A percentile compares a stretch with the other conserved stretches of the same genome.
These are phyloP conservation scores for Papilio gigon DNA, from an alignment of 2,888 invertebrate species.

Conservation along the genomic window DNA sequence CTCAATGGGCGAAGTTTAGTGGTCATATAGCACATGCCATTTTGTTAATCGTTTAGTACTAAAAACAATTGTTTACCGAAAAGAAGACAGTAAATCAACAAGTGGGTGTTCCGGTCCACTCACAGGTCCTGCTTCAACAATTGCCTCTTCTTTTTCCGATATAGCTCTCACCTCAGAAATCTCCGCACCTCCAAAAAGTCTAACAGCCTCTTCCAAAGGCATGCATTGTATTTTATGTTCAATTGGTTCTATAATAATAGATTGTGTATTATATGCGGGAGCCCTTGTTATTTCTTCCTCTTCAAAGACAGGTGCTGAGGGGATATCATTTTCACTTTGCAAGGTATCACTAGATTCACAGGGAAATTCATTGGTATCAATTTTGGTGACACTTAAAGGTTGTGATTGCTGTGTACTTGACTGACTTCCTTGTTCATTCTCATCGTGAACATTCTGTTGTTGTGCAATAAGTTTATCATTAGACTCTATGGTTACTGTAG, in stretches of 20 bases:
- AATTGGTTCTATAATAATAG: constrained; percentile 28
- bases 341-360: background rate
- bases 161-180: constrained; percentile 64
- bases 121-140: constrained; percentile 65
- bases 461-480: background rate
- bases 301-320: constrained; percentile 69
- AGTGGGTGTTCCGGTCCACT: constrained; percentile 71
- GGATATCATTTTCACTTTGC: constrained; percentile 48
- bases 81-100: constrained; percentile 72
- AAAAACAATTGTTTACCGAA: constrained; percentile 56
- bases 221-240: constrained; percentile 59
- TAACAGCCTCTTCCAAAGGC: constrained; percentile 66
- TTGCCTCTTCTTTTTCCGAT: constrained; percentile 69
- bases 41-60: too few relatives aligned
- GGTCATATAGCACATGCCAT: too few relatives aligned
- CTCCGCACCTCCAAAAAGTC: constrained; percentile 65
- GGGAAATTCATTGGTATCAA: background rate
- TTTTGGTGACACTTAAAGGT: background rate
- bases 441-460: constrained; percentile 3
- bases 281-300: constrained; percentile 45
- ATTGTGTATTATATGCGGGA: constrained; percentile 26
- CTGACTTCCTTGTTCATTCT: background rate
- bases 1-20: too few relatives aligned
- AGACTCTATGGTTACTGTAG: background rate
- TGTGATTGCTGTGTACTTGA: background rate